Evolutionary conservation across 2,113 vertebrate species (phyloP).

Genomic region (Anhinga anhinga): DNA sequence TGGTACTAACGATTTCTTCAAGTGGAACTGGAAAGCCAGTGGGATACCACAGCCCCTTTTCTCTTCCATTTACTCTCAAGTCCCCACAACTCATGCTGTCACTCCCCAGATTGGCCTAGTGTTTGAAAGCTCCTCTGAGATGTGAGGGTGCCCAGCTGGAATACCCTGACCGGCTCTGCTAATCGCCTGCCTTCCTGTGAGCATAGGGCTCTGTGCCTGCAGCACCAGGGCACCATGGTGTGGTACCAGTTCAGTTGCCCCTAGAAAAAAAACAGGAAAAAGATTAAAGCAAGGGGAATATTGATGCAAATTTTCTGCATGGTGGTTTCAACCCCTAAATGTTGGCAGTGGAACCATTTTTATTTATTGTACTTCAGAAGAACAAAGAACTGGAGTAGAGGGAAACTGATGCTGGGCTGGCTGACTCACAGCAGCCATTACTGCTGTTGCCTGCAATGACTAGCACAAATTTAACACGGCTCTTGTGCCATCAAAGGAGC

Average conservation of each 20-base stretch:
- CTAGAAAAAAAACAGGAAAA: background rate
- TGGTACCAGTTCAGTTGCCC: background rate
- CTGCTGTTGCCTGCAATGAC: background rate
- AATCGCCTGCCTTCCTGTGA: background rate
- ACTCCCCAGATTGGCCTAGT: background rate
- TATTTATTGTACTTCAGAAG: background rate
- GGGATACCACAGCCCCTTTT: background rate
- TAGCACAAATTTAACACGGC: background rate
- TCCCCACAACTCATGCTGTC: background rate
- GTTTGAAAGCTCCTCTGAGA: background rate
- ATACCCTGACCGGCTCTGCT: background rate
- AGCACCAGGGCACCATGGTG: accelerated
- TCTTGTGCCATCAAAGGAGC: background rate
- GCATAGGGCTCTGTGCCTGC: background rate
- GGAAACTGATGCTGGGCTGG: background rate
- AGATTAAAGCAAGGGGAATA: background rate
- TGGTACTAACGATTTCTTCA: background rate
- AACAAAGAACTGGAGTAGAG: background rate
- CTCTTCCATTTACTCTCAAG: background rate
- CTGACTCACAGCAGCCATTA: background rate
- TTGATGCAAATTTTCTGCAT: background rate
- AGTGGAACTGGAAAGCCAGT: background rate
- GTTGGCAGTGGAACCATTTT: background rate
- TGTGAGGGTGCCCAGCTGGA: background rate
- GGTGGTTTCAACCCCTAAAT: background rate